These are phyloP conservation scores for Cyanistes caeruleus DNA, from an alignment of 2,113 vertebrate species.

Conservation along the genomic window DNA sequence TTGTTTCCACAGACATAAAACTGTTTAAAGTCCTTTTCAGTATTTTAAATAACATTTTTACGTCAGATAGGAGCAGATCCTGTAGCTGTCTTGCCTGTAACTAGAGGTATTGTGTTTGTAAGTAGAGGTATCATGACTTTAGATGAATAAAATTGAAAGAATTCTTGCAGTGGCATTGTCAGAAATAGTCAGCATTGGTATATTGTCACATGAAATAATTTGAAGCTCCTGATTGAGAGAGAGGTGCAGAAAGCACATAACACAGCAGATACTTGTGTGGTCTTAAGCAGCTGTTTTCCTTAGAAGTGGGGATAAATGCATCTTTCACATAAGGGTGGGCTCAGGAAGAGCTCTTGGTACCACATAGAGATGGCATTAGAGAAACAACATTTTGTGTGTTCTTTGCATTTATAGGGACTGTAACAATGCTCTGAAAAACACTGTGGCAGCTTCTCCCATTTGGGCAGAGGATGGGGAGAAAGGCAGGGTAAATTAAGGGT, in stretches of 20 bases:
- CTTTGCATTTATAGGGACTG: background rate
- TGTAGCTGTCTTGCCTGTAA: background rate
- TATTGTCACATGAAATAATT: background rate
- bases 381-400: background rate
- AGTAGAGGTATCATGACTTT: background rate
- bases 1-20: background rate
- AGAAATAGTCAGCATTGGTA: background rate
- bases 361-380: rapidly evolving
- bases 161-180: background rate
- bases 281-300: background rate
- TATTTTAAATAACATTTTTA: background rate
- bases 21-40: background rate
- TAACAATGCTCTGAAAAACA: background rate
- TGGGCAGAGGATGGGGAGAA: background rate
- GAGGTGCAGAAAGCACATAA: rapidly evolving
- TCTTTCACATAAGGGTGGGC: background rate
- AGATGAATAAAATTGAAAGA: background rate
- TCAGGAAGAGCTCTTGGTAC: background rate
- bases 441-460: background rate
- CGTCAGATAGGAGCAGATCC: background rate
- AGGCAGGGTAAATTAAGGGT: background rate
- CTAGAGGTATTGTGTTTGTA: background rate
- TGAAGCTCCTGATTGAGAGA: background rate
- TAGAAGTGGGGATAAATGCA: rapidly evolving
- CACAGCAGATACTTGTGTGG: background rate